A percentile compares a stretch with the other conserved stretches of the same genome.
Conservation (phyloP, 2,888 invertebrate genomes). For the Spodoptera littoralis region DNA sequence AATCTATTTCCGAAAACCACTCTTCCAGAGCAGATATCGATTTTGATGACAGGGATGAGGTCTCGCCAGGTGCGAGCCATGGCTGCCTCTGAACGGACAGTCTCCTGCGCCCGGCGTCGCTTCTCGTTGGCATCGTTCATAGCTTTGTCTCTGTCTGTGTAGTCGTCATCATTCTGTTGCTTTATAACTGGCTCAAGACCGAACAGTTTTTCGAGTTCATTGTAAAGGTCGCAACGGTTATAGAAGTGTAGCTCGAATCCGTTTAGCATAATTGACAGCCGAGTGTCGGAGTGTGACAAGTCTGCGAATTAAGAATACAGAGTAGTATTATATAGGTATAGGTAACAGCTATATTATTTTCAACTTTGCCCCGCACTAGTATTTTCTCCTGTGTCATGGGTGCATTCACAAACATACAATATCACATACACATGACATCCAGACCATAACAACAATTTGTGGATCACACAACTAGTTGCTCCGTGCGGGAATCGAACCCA, state of each 20-base stretch:
- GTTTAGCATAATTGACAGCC: constrained; percentile 96
- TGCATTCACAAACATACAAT: no score
- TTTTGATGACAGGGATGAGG: constrained; percentile 98
- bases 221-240: constrained; percentile 96
- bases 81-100: constrained; percentile 93
- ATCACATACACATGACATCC: no score
- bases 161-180: constrained; percentile 89
- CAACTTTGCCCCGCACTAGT: no score
- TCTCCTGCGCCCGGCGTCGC: constrained; percentile 83
- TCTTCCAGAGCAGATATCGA: constrained; percentile 97
- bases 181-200: constrained; percentile 94
- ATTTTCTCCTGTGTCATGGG: no score
- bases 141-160: constrained; percentile 87
- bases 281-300: constrained; percentile 97
- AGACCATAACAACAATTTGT: no score
- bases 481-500: no score
- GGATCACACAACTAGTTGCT: no score
- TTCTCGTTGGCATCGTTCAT: constrained; percentile 91
- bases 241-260: constrained; percentile 98
- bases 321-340: no score
- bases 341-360: no score
- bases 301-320: constrained; percentile 88
- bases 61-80: constrained; percentile 98
- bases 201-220: constrained; percentile 95
- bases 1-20: constrained; percentile 98